Percentiles rank a stretch among this genome's conserved stretches.
phyloP scores from a whole-genome alignment of 2,113 vertebrate species.

The Zosterops pallidus region DNA sequence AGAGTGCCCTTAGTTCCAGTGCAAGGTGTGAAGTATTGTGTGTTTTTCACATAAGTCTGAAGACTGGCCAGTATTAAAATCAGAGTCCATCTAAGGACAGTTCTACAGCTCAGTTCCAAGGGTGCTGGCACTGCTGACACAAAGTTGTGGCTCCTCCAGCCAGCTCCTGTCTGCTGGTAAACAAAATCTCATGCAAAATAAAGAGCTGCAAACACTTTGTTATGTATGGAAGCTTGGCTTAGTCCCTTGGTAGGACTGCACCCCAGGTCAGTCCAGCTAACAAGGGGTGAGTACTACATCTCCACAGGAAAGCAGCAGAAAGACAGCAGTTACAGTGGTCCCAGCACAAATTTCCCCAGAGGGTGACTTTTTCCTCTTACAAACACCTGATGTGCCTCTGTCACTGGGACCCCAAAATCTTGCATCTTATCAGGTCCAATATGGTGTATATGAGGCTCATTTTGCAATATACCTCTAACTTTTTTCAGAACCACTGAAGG shows the following conservation, averaged over 20 bases:
- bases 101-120: background rate
- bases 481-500: background rate
- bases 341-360: background rate
- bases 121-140: rapidly evolving
- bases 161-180: background rate
- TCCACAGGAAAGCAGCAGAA: background rate
- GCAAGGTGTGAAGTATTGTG: rapidly evolving
- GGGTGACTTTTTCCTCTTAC: background rate
- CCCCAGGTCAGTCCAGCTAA: background rate
- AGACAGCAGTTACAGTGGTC: background rate
- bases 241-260: rapidly evolving
- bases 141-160: background rate
- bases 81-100: background rate
- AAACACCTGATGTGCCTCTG: background rate
- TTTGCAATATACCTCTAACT: background rate
- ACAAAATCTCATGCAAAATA: background rate
- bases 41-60: background rate
- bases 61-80: background rate
- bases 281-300: rapidly evolving
- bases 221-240: rapidly evolving
- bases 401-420: background rate
- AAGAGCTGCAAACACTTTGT: background rate
- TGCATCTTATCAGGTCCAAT: background rate
- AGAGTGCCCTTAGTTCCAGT: background rate
- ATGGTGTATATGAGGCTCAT: rapidly evolving